phyloP scores from a whole-genome alignment of 23 tunicate genomes.

The Styela clava region DNA sequence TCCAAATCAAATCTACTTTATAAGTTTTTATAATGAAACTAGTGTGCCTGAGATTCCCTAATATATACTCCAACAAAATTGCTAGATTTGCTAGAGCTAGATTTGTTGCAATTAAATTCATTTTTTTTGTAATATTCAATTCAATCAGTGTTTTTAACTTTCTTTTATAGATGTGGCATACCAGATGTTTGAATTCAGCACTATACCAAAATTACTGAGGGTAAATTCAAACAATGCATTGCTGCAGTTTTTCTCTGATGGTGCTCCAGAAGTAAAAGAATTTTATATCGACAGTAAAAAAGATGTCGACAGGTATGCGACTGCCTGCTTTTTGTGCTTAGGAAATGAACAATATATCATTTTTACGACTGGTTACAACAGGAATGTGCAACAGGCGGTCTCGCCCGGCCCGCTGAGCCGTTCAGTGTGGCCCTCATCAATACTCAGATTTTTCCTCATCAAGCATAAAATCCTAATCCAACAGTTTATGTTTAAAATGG shows the following conservation, averaged over 20 bases:
- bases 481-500: too few relatives aligned
- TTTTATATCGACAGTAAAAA: slow-evolving; percentile 95
- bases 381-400: too few relatives aligned
- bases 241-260: slow-evolving; percentile 74
- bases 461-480: too few relatives aligned
- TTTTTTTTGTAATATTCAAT: too few relatives aligned
- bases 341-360: not conserved
- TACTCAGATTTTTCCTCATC: too few relatives aligned
- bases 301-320: slow-evolving; percentile 89
- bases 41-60: too few relatives aligned
- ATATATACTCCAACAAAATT: too few relatives aligned
- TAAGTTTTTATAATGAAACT: not conserved
- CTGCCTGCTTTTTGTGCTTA: too few relatives aligned
- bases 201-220: slow-evolving; percentile 56
- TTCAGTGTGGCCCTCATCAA: too few relatives aligned
- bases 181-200: slow-evolving; percentile 14
- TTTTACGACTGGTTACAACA: not conserved
- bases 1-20: not conserved
- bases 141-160: too few relatives aligned
- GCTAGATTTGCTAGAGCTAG: too few relatives aligned
- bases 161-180: slow-evolving; percentile 18
- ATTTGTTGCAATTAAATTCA: too few relatives aligned
- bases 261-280: slow-evolving; percentile 93
- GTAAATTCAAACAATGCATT: slow-evolving; percentile 72
- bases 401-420: not conserved